Conservation (phyloP, 2,888 invertebrate genomes). For the Axea sp. region DNA sequence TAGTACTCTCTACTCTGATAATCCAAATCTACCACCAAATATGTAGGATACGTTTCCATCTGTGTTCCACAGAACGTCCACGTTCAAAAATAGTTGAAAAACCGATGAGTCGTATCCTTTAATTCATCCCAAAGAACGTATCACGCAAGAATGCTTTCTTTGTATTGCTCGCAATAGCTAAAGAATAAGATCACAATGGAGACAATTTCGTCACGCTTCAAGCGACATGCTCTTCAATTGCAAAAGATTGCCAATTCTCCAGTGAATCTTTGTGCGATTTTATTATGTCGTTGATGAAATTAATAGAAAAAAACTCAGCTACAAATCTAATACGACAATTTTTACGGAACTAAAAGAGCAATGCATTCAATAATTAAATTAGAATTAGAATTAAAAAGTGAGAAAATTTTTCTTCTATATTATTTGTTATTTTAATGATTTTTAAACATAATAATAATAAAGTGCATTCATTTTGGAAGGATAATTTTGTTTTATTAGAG, state of each 20-base stretch:
- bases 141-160: conserved; percentile 63
- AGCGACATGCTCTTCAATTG: conserved; percentile 47
- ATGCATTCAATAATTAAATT: no score
- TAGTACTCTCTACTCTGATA: conserved; percentile 65
- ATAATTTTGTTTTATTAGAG: no score
- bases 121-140: conserved; percentile 57
- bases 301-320: conserved; percentile 11
- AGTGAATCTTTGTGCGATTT: conserved; percentile 39
- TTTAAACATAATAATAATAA: no score
- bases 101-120: conserved; percentile 64
- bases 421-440: no score
- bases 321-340: no score
- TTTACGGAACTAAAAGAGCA: no score
- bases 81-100: conserved; percentile 63
- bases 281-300: conserved; percentile 46
- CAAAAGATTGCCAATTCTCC: conserved; percentile 53
- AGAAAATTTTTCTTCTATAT: no score
- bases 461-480: no score
- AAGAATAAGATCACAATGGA: conserved; percentile 56
- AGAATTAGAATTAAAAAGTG: no score
- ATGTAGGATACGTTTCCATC: conserved; percentile 31
- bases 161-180: conserved; percentile 55
- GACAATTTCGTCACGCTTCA: conserved; percentile 57
- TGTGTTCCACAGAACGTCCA: conserved; percentile 60
- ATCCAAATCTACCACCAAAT: conserved; percentile 57